Base-by-base conservation (phyloP, 2,888 invertebrate species). In the Yponomeuta evonymella region DNA sequence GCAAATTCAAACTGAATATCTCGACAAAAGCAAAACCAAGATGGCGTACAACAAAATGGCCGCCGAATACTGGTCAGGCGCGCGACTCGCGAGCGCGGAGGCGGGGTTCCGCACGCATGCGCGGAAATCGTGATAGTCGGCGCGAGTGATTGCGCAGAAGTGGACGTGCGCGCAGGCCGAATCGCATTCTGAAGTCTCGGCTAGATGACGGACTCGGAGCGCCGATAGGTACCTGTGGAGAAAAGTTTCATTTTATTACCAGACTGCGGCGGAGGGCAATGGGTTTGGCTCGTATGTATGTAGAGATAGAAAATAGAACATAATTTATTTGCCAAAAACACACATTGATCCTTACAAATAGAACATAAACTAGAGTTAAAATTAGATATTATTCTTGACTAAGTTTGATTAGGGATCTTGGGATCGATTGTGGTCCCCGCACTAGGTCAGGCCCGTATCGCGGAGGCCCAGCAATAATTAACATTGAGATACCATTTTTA, bases 141-240 rank as follows among this genome's bases (percentile, higher is more conserved):
- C 94, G 70, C 97, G 93, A 5, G 97, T 97, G 77, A 98, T 96
- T 70, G 97, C 96, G 86, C 98, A 98, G 87, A 95, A 97, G 87
- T 98, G 98, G 73, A 95, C 95, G 81, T 96, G 94, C 69, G 95
- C 95, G 85, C 98, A 98, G 30, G 95, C 94, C 2, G 95, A 93
- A 83, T 95, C 96, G 79, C 97, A 97, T 8, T 90, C 90, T 0
- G 88, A 83, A 0, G 86, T 85, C 71, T 92, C 91, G 0, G 83
- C 77, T 74, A 93, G 90, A 78, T 95, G 94, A 62, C 95, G 94
- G 12, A 96, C 97, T 0, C 95, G 94, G 79, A 97, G 95, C 69
- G 96, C 96, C 71, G 94, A 92, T 79, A 95, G 93, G 81, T 97
- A 97, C 84, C 96, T 96, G 89, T 36, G 33, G 67, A 67, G 30